Evolutionary conservation across 1,140 invertebrate genomes (phyloP).

Genomic region (Liolophura sinensis): DNA sequence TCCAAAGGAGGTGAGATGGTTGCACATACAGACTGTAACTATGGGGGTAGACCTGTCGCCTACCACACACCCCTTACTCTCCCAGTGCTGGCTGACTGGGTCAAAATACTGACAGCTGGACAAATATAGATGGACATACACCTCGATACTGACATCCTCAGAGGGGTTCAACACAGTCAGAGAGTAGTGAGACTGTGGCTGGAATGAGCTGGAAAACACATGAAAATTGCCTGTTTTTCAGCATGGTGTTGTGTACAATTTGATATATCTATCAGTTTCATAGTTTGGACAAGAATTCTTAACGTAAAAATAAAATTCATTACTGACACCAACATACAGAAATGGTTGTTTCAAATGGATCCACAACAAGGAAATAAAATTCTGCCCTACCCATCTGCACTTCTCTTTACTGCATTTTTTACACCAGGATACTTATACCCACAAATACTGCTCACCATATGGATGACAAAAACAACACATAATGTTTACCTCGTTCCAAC

Average conservation of each 20-base stretch:
- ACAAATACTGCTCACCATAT: too few species aligned
- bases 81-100: conserved; percentile 23
- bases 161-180: conserved; percentile 28
- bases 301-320: too few species aligned
- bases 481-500: conserved; percentile 26
- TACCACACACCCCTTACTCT: conserved; percentile 32
- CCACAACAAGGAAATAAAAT: too few species aligned
- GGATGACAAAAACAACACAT: not conserved
- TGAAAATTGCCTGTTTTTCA: too few species aligned
- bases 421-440: too few species aligned
- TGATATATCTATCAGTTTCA: too few species aligned
- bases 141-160: conserved; percentile 20
- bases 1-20: conserved; percentile 51
- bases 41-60: conserved; percentile 27
- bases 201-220: conserved; percentile 26
- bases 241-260: too few species aligned
- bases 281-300: too few species aligned
- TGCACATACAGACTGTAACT: conserved; percentile 37
- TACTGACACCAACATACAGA: too few species aligned
- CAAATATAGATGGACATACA: conserved; percentile 31
- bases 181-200: conserved; percentile 14
- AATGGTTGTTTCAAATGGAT: too few species aligned
- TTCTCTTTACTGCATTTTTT: too few species aligned
- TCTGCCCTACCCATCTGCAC: too few species aligned
- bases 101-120: conserved; percentile 41